Percentiles rank a stretch among this genome's conserved stretches.
These are phyloP conservation scores for Dilophus febrilis DNA, from an alignment of 2,888 invertebrate genomes.

Conservation along the genomic window DNA sequence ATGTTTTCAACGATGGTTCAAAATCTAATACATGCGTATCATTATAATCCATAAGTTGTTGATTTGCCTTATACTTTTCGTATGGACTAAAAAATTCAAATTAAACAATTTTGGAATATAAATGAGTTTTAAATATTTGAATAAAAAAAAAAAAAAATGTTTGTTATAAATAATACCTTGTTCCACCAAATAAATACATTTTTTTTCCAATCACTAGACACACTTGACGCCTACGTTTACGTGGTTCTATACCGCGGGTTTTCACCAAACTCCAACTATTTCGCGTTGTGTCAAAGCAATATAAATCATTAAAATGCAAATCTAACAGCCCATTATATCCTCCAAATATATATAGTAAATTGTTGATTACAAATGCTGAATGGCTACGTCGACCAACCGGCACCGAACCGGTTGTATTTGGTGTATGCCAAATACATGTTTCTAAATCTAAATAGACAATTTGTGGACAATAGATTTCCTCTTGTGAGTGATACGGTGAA, in stretches of 20 bases:
- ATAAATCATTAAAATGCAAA: constrained; percentile 70
- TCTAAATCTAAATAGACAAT: constrained; percentile 59
- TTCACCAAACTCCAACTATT: constrained; percentile 44
- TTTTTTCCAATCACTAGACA: constrained; percentile 55
- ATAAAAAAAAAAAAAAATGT: background rate
- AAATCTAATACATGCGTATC: constrained; percentile 73
- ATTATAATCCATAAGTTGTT: constrained; percentile 52
- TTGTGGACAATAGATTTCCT: constrained; percentile 62
- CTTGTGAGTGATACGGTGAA: constrained; percentile 42
- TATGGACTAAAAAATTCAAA: constrained; percentile 4
- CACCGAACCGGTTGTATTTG: constrained; percentile 40
- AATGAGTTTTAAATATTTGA: background rate
- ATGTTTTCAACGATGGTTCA: constrained; percentile 52
- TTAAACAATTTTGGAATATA: constrained; percentile 2
- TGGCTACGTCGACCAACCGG: constrained; percentile 77
- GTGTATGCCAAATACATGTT: constrained; percentile 49
- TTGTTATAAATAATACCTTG: constrained; percentile 40
- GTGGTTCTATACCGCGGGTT: constrained; percentile 41
- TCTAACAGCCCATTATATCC: constrained; percentile 67
- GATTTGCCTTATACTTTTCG: constrained; percentile 6
- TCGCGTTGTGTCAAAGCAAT: constrained; percentile 46
- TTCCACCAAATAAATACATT: constrained; percentile 79
- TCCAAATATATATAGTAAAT: constrained; percentile 73
- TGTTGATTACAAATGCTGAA: constrained; percentile 64
- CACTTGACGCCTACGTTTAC: constrained; percentile 56